These are phyloP conservation scores for Phasia obesa DNA, from an alignment of 2,888 invertebrate genomes.

Conservation along the genomic window DNA sequence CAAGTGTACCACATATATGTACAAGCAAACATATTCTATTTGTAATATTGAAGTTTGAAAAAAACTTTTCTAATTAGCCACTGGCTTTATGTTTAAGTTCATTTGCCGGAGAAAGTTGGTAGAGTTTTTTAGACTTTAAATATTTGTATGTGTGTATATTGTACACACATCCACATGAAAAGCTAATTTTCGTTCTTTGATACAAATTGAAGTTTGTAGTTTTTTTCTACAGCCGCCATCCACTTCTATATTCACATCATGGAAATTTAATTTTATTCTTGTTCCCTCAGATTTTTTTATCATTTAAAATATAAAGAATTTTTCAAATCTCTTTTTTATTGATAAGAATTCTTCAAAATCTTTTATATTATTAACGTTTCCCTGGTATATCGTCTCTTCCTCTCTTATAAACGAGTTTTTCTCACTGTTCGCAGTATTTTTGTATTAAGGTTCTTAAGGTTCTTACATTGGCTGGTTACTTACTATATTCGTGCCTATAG, in stretches of 20 bases:
- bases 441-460: too few relatives aligned
- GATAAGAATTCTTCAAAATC: conserved; percentile 17
- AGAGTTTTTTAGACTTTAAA: conserved; percentile 25
- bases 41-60: conserved; percentile 44
- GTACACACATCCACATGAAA: conserved; percentile 14
- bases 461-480: too few relatives aligned
- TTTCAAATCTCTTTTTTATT: conserved; percentile 20
- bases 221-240: conserved; percentile 42
- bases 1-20: conserved; percentile 11
- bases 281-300: background rate
- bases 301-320: conserved; percentile 4
- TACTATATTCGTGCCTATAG: too few relatives aligned
- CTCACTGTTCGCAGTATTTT: too few relatives aligned
- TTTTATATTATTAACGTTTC: conserved; percentile 12
- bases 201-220: conserved; percentile 54
- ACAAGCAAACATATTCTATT: conserved; percentile 28
- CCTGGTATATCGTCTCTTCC: background rate
- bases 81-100: conserved; percentile 70
- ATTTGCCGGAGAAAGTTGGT: conserved; percentile 69
- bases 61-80: conserved; percentile 80
- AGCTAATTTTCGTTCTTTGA: conserved; percentile 49
- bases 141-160: conserved; percentile 14
- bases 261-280: conserved; percentile 23
- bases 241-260: conserved; percentile 31
- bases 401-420: background rate